Conservation (phyloP, 2,797 vertebrate genomes). For the Sebastolobus altivelis region DNA sequence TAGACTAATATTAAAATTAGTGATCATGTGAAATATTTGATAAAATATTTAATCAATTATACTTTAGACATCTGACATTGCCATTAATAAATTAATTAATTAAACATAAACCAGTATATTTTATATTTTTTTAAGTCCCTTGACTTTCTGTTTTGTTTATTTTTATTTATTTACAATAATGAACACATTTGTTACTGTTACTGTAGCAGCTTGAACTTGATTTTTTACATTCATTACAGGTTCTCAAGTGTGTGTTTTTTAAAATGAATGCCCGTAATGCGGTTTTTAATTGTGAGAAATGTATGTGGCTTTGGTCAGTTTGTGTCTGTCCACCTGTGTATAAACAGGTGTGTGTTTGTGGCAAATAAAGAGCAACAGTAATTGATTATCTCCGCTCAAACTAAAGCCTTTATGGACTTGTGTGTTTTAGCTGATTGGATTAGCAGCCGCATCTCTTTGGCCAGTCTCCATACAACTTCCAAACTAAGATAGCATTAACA, state of each 20-base stretch:
- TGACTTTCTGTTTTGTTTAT: background rate
- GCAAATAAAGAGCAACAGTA: conserved; percentile 65
- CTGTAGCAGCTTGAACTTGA: background rate
- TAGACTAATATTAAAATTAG: background rate
- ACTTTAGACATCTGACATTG: background rate
- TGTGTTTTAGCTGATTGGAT: conserved; percentile 83
- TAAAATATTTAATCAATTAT: background rate
- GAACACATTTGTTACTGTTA: background rate
- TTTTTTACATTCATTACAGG: background rate
- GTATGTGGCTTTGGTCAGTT: conserved; percentile 38
- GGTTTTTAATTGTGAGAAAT: background rate
- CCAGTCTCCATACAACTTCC: conserved; percentile 48
- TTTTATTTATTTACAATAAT: background rate
- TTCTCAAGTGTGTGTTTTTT: background rate
- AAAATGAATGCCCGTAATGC: background rate
- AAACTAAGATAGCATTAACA: conserved; percentile 72
- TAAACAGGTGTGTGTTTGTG: conserved; percentile 1
- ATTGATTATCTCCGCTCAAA: conserved; percentile 82
- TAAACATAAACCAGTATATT: background rate
- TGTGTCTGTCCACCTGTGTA: background rate
- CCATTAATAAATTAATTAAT: background rate
- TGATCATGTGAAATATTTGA: background rate
- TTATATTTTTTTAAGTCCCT: background rate
- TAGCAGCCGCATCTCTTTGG: conserved; percentile 66
- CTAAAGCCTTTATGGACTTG: conserved; percentile 74